Evolutionary conservation across 2,113 vertebrate species (phyloP), one percentile per base, ranked within the genome.

Genomic region (Tupaia tana): DNA sequence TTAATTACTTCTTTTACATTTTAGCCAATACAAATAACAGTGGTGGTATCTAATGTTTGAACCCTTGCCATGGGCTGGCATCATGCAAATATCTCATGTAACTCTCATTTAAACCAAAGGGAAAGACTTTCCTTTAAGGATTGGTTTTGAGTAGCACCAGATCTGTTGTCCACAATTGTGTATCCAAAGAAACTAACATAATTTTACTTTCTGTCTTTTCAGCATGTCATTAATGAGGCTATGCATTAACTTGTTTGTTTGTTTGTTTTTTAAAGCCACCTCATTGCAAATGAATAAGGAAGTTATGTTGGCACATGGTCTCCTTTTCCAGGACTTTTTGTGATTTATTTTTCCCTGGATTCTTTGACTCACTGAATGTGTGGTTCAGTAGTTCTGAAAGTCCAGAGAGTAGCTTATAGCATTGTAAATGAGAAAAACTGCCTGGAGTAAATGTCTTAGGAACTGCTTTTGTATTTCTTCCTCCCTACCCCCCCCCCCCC

Each of bases 151-250:
- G 34, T 81, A 24, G 74, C 20, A 16, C 29, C 11, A 91, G 34
- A 15, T 64, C 64, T 84, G 54, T 58, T 77, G 43, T 20, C 13
- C 31, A 11, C 67, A 14, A 78, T 16, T 74, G n/a, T 90, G 34
- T 89, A 79, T 82, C 52, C 54, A 25, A 0, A 1, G 25, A 77
- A 70, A 83, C 64, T 84, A 63, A 89, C 6, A 82, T 80, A 59
- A 54, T 90, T 93, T 95, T 5, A 82, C 31, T 93, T 80, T 67
- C 59, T 52, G 34, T 79, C 25, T 94, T 89, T 91, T 82, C n/a
- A 56, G 11, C 91, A 8, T 90, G 22, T 74, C 24, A 19, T 91
- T 91, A 75, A 19, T 86, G 56, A 59, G 84, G 69, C 91, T 90
- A 73, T 31, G 43, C 93, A 71, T 43, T 70, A 73, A 75, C 19